A percentile compares a stretch with the other conserved stretches of the same genome.
phyloP scores from a whole-genome alignment of 2,113 vertebrate genomes.

The Oophaga pumilio region DNA sequence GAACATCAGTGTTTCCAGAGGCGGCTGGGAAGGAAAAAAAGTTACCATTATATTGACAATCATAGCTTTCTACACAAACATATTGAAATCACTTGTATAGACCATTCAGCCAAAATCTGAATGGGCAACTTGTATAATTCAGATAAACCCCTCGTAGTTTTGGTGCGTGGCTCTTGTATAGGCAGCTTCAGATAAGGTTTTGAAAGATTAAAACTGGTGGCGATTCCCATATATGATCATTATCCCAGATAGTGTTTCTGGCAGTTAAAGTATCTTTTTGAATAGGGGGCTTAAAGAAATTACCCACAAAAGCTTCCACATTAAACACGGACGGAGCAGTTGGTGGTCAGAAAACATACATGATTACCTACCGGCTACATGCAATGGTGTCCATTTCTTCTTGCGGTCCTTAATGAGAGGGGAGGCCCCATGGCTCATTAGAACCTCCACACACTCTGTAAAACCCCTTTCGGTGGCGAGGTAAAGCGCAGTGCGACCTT shows the following conservation, averaged over 20 bases:
- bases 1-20: slow-evolving; percentile 88
- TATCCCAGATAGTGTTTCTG: background rate
- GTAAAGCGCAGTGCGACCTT: slow-evolving; percentile 87
- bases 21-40: slow-evolving; percentile 73
- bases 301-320: background rate
- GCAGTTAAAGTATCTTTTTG: background rate
- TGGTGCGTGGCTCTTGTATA: background rate
- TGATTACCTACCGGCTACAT: slow-evolving; percentile 80
- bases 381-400: slow-evolving; percentile 86
- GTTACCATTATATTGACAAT: background rate
- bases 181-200: background rate
- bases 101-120: no score
- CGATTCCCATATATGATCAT: background rate
- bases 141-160: background rate
- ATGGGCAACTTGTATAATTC: no score
- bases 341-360: background rate
- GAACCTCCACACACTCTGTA: slow-evolving; percentile 85
- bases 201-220: background rate
- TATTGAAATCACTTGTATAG: no score
- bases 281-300: background rate
- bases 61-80: no score
- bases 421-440: slow-evolving; percentile 87
- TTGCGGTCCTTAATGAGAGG: slow-evolving; percentile 83
- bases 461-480: slow-evolving; percentile 87
- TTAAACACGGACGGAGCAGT: background rate